phyloP scores from a whole-genome alignment of 2,113 vertebrate genomes.

The Mola mola region DNA sequence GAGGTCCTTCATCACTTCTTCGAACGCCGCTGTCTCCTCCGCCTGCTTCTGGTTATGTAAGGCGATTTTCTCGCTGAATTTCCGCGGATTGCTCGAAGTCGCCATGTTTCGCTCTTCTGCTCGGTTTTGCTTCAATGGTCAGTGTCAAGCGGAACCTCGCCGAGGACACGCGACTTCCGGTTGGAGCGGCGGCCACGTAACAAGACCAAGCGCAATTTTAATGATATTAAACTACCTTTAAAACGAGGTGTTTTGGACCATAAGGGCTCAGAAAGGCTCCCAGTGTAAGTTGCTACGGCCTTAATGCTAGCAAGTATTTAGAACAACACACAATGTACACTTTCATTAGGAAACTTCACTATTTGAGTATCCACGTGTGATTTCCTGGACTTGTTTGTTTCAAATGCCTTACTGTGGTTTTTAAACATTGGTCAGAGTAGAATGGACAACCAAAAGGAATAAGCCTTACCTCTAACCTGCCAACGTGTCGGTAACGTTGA shows the following conservation, averaged over 20 bases:
- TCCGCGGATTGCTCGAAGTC: constrained; percentile 94
- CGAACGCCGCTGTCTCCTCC: constrained; percentile 92
- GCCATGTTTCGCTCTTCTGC: constrained; percentile 88
- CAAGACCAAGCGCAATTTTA: too few species aligned
- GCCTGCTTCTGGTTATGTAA: constrained; percentile 93
- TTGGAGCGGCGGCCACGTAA: background rate
- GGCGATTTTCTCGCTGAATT: constrained; percentile 96
- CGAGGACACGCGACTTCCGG: constrained; percentile 44
- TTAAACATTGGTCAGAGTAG: too few species aligned
- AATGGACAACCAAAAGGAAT: too few species aligned
- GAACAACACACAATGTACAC: background rate
- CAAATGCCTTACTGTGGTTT: too few species aligned
- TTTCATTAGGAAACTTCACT: background rate
- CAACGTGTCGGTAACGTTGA: too few species aligned
- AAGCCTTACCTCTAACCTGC: too few species aligned
- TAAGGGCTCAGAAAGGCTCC: background rate
- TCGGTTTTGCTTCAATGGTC: constrained; percentile 62
- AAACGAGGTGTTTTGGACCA: background rate
- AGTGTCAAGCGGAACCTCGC: constrained; percentile 29
- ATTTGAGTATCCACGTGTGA: too few species aligned
- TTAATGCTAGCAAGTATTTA: background rate
- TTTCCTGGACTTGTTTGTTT: too few species aligned
- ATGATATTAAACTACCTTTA: too few species aligned
- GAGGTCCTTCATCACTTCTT: constrained; percentile 93
- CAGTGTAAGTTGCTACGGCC: too few species aligned